A percentile compares a stretch with the other conserved stretches of the same genome.
Conservation (phyloP, 35 echinoderm and acorn worm species). For the Chiridota heheva region DNA sequence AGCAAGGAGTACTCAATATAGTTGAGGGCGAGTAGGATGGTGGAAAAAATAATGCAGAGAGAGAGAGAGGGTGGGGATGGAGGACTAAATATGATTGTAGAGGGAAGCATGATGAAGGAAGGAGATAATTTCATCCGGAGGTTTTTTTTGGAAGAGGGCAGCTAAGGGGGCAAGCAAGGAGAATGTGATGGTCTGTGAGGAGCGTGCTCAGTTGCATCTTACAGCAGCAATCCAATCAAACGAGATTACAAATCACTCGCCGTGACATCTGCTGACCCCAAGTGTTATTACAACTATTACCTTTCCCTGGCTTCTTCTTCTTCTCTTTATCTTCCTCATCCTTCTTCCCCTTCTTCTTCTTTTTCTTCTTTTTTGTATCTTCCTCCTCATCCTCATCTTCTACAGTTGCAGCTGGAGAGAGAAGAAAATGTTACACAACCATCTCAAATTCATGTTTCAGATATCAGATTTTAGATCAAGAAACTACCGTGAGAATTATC, state of each 20-base stretch:
- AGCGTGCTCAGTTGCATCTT: background rate
- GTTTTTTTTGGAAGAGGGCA: background rate
- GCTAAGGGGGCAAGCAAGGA: background rate
- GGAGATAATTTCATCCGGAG: background rate
- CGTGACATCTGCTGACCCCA: background rate
- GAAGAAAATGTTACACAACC: background rate
- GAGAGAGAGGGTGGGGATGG: no score
- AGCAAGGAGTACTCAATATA: no score
- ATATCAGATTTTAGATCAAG: no score
- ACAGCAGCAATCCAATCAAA: background rate
- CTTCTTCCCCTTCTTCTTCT: constrained; percentile 70
- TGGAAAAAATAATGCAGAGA: no score
- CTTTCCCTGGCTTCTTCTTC: constrained; percentile 62
- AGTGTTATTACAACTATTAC: constrained; percentile 7
- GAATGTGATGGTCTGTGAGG: background rate
- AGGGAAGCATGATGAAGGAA: no score
- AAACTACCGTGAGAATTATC: no score
- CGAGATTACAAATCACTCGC: background rate
- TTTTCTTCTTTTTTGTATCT: constrained; percentile 64
- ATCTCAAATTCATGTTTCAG: background rate
- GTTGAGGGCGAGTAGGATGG: no score
- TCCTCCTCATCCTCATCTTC: constrained; percentile 50
- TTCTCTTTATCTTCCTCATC: constrained; percentile 53
- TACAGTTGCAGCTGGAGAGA: background rate
- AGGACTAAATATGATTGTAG: no score